A percentile compares a stretch with the other conserved stretches of the same genome.
Evolutionary conservation across 2,113 vertebrate species (phyloP).

Genomic region (Eurypyga helias): DNA sequence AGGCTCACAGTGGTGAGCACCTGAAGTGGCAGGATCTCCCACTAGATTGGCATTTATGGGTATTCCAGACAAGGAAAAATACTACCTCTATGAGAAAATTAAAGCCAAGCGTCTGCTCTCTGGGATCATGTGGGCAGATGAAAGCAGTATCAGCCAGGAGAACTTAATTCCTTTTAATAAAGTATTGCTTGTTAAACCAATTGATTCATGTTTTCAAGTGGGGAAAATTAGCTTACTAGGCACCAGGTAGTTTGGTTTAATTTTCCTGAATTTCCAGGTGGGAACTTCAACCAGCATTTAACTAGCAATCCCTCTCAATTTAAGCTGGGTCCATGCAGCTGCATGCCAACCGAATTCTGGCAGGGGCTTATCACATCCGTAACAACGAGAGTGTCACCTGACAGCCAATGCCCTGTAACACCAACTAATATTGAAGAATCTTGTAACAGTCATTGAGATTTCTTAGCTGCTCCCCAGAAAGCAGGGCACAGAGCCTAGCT

Average conservation of each 20-base stretch:
- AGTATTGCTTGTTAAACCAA: neutral
- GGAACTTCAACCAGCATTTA: neutral
- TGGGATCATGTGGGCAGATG: neutral
- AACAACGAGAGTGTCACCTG: neutral
- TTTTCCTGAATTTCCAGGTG: neutral
- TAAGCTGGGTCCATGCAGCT: neutral
- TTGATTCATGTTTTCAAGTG: neutral
- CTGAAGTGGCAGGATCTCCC: neutral
- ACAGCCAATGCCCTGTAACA: neutral
- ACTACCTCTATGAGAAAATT: neutral
- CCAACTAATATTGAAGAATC: neutral
- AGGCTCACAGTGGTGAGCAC: neutral
- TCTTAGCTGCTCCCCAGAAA: neutral
- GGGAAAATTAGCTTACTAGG: neutral
- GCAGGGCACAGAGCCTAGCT: neutral
- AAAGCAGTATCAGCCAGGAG: neutral
- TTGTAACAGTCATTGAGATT: neutral
- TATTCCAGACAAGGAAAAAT: neutral
- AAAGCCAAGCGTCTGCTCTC: neutral
- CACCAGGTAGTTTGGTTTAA: neutral
- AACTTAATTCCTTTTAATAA: slow-evolving; percentile 1
- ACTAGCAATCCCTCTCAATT: neutral
- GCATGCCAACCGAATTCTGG: neutral
- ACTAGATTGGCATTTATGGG: neutral
- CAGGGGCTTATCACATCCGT: neutral